Percentiles rank a stretch among this genome's conserved stretches.
Conservation (phyloP, 2,797 vertebrate genomes). For the Phoxinus dragarum region DNA sequence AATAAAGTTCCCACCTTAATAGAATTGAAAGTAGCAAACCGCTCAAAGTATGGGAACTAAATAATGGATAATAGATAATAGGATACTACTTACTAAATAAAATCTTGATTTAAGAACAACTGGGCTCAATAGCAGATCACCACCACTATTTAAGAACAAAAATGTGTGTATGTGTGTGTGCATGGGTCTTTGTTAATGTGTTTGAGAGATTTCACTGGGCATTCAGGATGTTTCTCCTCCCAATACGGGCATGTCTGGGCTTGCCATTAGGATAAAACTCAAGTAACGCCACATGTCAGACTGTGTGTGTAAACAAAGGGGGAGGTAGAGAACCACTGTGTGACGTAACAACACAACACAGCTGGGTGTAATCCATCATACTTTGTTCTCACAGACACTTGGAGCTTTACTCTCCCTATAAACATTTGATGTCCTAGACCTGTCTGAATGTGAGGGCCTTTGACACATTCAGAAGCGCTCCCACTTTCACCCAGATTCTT, state of each 20-base stretch:
- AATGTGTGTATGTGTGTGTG: not conserved
- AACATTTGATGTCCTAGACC: constrained; percentile 38
- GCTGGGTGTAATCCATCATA: constrained; percentile 3
- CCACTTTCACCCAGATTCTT: not conserved
- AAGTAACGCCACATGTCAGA: not conserved
- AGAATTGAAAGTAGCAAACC: not conserved
- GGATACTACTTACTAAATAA: not conserved
- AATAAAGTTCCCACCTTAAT: not conserved
- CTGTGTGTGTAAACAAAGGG: constrained; percentile 8
- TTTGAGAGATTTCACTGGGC: not conserved
- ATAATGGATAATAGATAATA: not conserved
- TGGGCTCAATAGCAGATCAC: not conserved
- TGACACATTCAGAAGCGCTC: constrained; percentile 11
- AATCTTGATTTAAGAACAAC: not conserved
- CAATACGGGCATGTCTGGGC: not conserved
- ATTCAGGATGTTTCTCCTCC: not conserved
- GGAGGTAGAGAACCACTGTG: not conserved
- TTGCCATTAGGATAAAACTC: constrained; percentile 8
- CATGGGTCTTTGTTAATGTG: not conserved
- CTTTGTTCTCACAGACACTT: not conserved
- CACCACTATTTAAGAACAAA: not conserved
- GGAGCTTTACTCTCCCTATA: not conserved
- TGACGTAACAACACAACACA: not conserved
- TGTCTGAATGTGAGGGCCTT: constrained; percentile 60
- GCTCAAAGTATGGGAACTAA: not conserved